Evolutionary conservation across 2,797 vertebrate genomes (phyloP).

Genomic region (Euphonia xanthogaster): DNA sequence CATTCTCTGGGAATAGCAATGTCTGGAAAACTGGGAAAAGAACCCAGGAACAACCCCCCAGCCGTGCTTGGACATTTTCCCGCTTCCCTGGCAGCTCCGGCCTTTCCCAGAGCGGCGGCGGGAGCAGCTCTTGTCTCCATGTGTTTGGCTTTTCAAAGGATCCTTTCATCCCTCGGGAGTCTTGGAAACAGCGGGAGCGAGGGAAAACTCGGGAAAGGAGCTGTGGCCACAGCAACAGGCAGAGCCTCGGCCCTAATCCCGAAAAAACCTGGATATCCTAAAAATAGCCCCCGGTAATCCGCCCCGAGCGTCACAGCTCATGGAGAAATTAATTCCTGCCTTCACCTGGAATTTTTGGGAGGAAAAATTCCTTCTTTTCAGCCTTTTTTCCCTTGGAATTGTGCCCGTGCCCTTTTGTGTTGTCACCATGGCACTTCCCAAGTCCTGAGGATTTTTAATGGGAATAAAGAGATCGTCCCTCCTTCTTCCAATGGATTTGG

Average conservation of each 20-base stretch:
- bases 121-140: neutral
- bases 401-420: neutral
- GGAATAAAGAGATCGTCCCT: neutral
- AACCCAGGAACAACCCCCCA: neutral
- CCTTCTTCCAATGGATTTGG: rapidly evolving
- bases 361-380: neutral
- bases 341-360: neutral
- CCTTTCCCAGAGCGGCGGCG: neutral
- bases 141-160: constrained; percentile 21
- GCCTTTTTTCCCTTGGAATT: neutral
- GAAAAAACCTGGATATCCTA: neutral
- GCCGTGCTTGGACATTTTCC: neutral
- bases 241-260: neutral
- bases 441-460: neutral
- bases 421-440: rapidly evolving
- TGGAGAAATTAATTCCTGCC: neutral
- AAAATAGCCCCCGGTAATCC: neutral
- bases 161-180: constrained; percentile 50
- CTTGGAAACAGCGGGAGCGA: constrained; percentile 34
- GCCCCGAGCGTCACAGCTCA: rapidly evolving
- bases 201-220: neutral
- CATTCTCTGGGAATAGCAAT: rapidly evolving
- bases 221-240: neutral
- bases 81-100: neutral
- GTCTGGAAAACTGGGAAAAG: neutral